A percentile compares a stretch with the other conserved stretches of the same genome.
Conservation (phyloP, 2,113 vertebrate genomes). For the Pluvianellus socialis region DNA sequence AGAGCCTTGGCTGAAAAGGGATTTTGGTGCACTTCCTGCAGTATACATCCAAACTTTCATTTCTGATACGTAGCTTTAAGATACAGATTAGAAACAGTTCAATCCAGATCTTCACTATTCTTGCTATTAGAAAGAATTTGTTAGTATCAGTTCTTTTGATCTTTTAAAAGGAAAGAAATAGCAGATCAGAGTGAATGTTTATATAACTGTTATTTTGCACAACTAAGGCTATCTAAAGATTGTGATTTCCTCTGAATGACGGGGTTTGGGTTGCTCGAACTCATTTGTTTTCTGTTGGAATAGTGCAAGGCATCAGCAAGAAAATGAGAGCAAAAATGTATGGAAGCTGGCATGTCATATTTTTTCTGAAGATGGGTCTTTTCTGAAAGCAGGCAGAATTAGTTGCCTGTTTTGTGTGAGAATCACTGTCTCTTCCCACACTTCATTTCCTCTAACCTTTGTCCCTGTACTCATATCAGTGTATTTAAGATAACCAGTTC, state of each 20-base stretch:
- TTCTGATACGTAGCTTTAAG: background rate
- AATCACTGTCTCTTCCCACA: slow-evolving; percentile 57
- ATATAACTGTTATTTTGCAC: background rate
- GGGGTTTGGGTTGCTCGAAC: background rate
- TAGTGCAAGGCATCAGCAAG: background rate
- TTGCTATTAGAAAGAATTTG: background rate
- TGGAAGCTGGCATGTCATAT: background rate
- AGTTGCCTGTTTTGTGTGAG: slow-evolving; percentile 36
- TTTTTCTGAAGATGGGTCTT: background rate
- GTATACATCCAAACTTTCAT: background rate
- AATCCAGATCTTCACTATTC: background rate
- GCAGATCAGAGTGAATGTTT: background rate
- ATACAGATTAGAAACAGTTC: background rate
- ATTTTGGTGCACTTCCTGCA: background rate
- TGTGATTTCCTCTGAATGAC: background rate
- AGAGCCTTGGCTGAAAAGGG: background rate
- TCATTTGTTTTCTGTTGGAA: background rate
- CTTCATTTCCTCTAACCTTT: slow-evolving; percentile 61
- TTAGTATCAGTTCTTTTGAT: background rate
- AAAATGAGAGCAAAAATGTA: background rate
- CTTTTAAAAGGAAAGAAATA: background rate
- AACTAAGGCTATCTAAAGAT: background rate
- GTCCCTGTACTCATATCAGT: slow-evolving; percentile 29
- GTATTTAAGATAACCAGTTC: slow-evolving; percentile 49
- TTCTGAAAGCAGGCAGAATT: background rate